Evolutionary conservation across 2,113 vertebrate genomes (phyloP).

Genomic region (Nansenia antarctica): DNA sequence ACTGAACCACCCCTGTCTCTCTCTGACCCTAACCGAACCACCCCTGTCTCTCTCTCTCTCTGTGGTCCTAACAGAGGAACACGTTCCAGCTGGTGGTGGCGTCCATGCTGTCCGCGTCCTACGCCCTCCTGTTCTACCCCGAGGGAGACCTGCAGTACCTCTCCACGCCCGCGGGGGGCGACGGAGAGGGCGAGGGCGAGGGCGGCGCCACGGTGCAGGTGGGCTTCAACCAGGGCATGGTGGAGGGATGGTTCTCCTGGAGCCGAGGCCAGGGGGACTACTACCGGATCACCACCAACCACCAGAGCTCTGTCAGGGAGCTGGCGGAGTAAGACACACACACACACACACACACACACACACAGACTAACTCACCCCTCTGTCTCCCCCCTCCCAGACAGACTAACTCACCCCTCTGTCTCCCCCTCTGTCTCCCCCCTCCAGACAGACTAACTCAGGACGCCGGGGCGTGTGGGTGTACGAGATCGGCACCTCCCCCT

Average conservation of each 20-base stretch:
- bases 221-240: constrained; percentile 84
- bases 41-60: background rate
- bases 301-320: constrained; percentile 77
- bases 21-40: background rate
- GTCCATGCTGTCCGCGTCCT: constrained; percentile 77
- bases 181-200: too few species aligned
- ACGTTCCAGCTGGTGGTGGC: constrained; percentile 90
- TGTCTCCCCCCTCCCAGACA: constrained; percentile 68
- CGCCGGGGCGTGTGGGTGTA: constrained; percentile 88
- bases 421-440: constrained; percentile 3
- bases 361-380: background rate
- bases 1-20: background rate
- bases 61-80: constrained; percentile 78
- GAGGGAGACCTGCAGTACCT: constrained; percentile 81
- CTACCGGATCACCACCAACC: constrained; percentile 72
- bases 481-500: constrained; percentile 78
- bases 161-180: constrained; percentile 71
- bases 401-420: constrained; percentile 76
- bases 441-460: constrained; percentile 85
- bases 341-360: background rate
- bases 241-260: constrained; percentile 70
- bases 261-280: constrained; percentile 68
- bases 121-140: constrained; percentile 91
- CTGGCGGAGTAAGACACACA: constrained; percentile 78
- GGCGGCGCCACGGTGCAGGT: constrained; percentile 75